Conservation (phyloP, 2,797 vertebrate genomes). For the Coendou prehensilis region DNA sequence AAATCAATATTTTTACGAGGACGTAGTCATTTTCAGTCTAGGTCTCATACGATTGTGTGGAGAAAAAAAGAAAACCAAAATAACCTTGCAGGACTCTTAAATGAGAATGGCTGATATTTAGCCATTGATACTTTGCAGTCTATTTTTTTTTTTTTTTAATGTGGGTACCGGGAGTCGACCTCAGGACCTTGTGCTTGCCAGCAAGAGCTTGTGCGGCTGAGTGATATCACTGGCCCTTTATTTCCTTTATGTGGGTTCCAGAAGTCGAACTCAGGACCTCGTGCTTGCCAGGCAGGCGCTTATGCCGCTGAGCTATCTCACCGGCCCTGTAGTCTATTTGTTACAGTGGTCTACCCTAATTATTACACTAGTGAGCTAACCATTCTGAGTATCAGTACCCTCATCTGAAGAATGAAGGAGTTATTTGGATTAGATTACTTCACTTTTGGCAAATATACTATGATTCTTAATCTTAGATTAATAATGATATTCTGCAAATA, state of each 20-base stretch:
- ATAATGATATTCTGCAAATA: not conserved
- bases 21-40: not conserved
- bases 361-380: not conserved
- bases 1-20: conserved; percentile 12
- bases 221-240: too few relatives aligned
- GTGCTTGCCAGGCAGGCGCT: too few relatives aligned
- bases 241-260: too few relatives aligned
- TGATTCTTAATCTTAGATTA: not conserved
- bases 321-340: not conserved
- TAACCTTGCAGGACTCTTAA: not conserved
- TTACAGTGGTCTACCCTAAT: not conserved
- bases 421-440: not conserved
- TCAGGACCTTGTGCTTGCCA: too few relatives aligned
- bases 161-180: too few relatives aligned
- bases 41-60: not conserved
- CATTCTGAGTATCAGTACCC: not conserved
- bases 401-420: not conserved
- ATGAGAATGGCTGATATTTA: not conserved
- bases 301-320: too few relatives aligned
- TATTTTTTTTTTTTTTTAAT: not conserved
- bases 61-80: conserved; percentile 8
- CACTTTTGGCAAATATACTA: not conserved
- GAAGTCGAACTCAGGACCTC: too few relatives aligned
- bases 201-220: too few relatives aligned
- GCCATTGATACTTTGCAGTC: not conserved